phyloP scores from a whole-genome alignment of 2,888 invertebrate species.

The Matsumyia berberina region DNA sequence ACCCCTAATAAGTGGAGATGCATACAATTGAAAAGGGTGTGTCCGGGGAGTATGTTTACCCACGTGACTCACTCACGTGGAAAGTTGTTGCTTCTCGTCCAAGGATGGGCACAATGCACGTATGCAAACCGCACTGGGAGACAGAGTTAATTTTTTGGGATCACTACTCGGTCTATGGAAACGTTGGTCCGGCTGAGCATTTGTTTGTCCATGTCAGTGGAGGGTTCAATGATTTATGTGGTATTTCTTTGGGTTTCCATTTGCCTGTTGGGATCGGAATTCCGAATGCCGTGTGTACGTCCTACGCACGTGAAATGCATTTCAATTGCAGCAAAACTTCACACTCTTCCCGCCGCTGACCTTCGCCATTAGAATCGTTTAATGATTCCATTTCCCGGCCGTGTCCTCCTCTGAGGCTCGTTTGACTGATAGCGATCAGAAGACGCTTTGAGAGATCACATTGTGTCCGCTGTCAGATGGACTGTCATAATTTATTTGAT shows the following conservation, averaged over 20 bases:
- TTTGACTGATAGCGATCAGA: constrained; percentile 73
- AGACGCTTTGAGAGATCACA: constrained; percentile 71
- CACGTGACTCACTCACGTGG: constrained; percentile 75
- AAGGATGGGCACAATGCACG: constrained; percentile 30
- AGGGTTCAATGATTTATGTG: constrained; percentile 76
- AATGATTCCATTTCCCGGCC: constrained; percentile 46
- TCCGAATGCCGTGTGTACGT: constrained; percentile 38
- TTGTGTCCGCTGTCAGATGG: constrained; percentile 74
- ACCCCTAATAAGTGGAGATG: constrained; percentile 23
- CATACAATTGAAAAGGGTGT: constrained; percentile 56
- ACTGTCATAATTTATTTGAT: constrained; percentile 75
- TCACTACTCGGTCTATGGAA: constrained; percentile 44
- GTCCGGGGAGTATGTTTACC: constrained; percentile 59
- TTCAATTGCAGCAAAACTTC: constrained; percentile 65
- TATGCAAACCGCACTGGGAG: constrained; percentile 27
- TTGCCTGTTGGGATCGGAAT: constrained; percentile 61
- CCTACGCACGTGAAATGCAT: constrained; percentile 76
- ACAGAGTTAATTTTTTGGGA: constrained; percentile 65
- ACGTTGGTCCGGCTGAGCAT: constrained; percentile 12
- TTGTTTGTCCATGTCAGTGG: constrained; percentile 41
- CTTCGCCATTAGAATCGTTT: constrained; percentile 70
- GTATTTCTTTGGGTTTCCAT: constrained; percentile 48
- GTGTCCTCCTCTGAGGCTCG: constrained; percentile 2
- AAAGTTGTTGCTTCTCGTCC: constrained; percentile 35
- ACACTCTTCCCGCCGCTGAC: constrained; percentile 39